These are phyloP conservation scores for Carassius gibelio DNA, from an alignment of 2,113 vertebrate species.

Conservation along the genomic window DNA sequence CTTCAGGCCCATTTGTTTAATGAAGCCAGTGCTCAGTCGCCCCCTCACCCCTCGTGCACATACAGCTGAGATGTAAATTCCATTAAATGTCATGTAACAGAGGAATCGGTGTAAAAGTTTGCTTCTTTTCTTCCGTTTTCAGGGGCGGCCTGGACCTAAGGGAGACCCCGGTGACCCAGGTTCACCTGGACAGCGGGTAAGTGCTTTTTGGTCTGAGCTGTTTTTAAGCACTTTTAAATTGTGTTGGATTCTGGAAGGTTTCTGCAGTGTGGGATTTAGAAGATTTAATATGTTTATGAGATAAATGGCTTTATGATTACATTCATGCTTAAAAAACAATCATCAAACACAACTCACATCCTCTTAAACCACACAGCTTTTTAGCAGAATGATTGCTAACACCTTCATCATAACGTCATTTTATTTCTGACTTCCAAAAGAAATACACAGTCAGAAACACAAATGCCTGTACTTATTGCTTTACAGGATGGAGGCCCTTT, in stretches of 20 bases:
- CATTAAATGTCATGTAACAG: slow-evolving; percentile 10
- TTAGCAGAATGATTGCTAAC: background rate
- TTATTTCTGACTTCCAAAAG: slow-evolving; percentile 6
- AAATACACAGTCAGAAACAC: background rate
- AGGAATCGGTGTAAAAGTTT: slow-evolving; percentile 10
- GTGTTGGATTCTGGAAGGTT: slow-evolving; percentile 61
- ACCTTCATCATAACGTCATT: slow-evolving; percentile 15
- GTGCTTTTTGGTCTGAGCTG: slow-evolving; percentile 57
- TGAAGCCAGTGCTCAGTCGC: background rate
- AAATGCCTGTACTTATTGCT: background rate
- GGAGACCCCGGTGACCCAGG: slow-evolving; percentile 91
- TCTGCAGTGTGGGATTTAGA: background rate
- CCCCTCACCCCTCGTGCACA: slow-evolving; percentile 1
- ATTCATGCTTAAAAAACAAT: slow-evolving; percentile 14
- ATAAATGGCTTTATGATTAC: slow-evolving; percentile 4
- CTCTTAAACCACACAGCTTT: background rate
- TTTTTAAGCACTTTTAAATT: slow-evolving; percentile 17
- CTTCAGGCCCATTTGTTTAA: slow-evolving; percentile 22
- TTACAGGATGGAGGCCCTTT: slow-evolving; percentile 3
- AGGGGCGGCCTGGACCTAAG: slow-evolving; percentile 94
- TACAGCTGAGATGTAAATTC: background rate
- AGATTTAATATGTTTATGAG: background rate
- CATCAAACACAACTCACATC: background rate
- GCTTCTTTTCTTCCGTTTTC: slow-evolving; percentile 2
- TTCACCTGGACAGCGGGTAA: slow-evolving; percentile 81